Evolutionary conservation across 2,797 vertebrate species (phyloP).

Genomic region (Alauda arvensis): DNA sequence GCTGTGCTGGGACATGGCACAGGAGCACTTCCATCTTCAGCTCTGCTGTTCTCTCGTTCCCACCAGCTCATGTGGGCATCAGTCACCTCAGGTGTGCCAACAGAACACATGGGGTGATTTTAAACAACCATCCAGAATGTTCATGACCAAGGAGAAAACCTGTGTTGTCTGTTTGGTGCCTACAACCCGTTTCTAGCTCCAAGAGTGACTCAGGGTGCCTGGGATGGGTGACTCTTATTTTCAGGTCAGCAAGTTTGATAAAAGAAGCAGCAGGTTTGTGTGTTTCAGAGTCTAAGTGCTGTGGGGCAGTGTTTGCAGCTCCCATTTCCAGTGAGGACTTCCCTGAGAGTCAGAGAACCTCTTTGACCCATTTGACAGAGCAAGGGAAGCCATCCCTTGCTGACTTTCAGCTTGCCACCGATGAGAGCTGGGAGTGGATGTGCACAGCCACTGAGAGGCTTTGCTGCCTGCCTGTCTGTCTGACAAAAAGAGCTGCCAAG

Average conservation of each 20-base stretch:
- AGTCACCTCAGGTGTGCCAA: background rate
- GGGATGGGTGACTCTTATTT: background rate
- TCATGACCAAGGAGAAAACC: background rate
- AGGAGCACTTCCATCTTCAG: background rate
- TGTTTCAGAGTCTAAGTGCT: background rate
- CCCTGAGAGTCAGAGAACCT: background rate
- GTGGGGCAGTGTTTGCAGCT: background rate
- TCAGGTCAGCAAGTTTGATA: background rate
- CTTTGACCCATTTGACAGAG: background rate
- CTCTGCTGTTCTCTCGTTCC: background rate
- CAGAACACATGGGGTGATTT: background rate
- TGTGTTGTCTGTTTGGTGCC: background rate
- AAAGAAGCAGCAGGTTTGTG: background rate
- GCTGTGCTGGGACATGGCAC: background rate
- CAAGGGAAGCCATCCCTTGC: background rate
- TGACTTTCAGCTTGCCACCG: background rate
- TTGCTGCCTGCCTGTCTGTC: conserved; percentile 21
- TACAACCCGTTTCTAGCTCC: background rate
- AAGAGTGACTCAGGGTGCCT: background rate
- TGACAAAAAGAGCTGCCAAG: conserved; percentile 25
- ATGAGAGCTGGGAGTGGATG: conserved; percentile 14
- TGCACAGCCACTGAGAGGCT: conserved; percentile 4
- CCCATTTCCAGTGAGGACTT: background rate
- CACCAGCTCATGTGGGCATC: background rate
- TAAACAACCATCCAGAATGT: background rate